These are phyloP conservation scores for Psittacara wagleri DNA, from an alignment of 2,113 vertebrate species.

Conservation along the genomic window DNA sequence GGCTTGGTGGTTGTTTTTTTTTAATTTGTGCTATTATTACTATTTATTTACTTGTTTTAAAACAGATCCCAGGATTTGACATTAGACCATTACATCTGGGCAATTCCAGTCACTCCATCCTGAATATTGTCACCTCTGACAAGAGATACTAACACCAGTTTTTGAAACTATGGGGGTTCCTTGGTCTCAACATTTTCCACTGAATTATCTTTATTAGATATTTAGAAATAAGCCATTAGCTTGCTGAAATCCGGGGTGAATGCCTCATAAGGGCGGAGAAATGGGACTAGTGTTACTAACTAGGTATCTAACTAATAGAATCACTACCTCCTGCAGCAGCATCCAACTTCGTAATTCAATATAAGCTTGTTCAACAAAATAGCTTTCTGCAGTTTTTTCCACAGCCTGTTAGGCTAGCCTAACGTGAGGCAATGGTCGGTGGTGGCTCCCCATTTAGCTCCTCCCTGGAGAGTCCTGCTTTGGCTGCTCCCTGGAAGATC, in stretches of 20 bases:
- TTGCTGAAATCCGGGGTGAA: not conserved
- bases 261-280: not conserved
- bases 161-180: not conserved
- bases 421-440: too few relatives aligned
- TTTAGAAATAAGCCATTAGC: not conserved
- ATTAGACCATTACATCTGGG: not conserved
- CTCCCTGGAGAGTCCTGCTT: too few relatives aligned
- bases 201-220: not conserved
- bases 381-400: not conserved
- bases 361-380: not conserved
- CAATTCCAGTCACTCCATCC: not conserved
- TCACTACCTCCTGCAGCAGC: not conserved
- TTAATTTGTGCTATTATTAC: not conserved
- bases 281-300: not conserved
- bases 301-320: not conserved
- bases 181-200: not conserved
- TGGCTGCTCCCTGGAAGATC: too few relatives aligned
- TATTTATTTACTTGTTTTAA: not conserved
- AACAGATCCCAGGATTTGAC: not conserved
- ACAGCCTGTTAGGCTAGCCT: too few relatives aligned
- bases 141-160: not conserved
- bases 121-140: not conserved
- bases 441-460: too few relatives aligned
- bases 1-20: too few relatives aligned
- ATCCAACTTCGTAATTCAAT: not conserved